Evolutionary conservation across 2,888 invertebrate genomes (phyloP).

Genomic region (Sinohyriopsis cumingii): DNA sequence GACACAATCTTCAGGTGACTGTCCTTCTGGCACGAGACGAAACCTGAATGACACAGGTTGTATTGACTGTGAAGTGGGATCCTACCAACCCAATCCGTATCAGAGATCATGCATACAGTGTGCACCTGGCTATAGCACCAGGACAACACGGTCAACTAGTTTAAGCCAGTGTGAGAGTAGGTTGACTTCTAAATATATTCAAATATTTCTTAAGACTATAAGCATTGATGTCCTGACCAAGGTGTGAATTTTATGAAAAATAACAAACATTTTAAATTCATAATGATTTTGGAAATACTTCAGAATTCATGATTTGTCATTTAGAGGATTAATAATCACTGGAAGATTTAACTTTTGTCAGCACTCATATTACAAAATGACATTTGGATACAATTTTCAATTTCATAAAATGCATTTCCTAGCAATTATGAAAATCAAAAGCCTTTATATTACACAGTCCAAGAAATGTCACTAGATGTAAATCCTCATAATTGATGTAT

Average conservation of each 20-base stretch:
- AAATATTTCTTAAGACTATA: neutral
- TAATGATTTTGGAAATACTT: neutral
- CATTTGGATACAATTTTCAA: too few relatives aligned
- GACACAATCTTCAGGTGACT: conserved; percentile 29
- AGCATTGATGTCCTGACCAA: too few relatives aligned
- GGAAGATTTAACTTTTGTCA: neutral
- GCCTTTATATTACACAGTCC: too few relatives aligned
- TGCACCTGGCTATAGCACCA: conserved; percentile 8
- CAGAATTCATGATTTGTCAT: neutral
- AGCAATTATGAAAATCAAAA: too few relatives aligned
- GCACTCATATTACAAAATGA: too few relatives aligned
- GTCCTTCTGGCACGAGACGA: conserved; percentile 40
- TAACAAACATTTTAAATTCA: neutral
- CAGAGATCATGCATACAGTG: conserved; percentile 73
- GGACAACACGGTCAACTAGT: conserved; percentile 16
- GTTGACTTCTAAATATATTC: neutral
- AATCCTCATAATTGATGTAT: too few relatives aligned
- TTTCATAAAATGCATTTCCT: too few relatives aligned
- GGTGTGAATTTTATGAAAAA: too few relatives aligned
- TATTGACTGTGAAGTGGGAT: conserved; percentile 79
- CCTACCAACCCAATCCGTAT: conserved; percentile 64
- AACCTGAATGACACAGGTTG: conserved; percentile 74
- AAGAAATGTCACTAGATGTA: too few relatives aligned
- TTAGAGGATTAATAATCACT: neutral
- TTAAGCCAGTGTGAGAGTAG: conserved; percentile 34